Evolutionary conservation across 2,888 invertebrate species (phyloP).

Genomic region (Euplagia quadripunctaria): DNA sequence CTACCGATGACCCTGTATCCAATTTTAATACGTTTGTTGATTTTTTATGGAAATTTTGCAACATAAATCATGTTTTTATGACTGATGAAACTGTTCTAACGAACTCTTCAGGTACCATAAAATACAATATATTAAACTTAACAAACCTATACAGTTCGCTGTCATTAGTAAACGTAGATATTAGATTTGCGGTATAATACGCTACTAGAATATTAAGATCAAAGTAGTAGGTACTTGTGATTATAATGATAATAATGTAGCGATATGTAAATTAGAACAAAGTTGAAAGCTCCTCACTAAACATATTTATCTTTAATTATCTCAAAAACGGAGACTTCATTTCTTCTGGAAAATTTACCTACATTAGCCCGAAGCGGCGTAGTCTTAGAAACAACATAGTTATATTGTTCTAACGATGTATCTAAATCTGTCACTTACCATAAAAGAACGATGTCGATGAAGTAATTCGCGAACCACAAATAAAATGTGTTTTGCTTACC

Average conservation of each 20-base stretch:
- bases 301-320: slow-evolving; percentile 29
- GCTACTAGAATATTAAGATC: background rate
- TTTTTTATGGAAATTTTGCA: slow-evolving; percentile 71
- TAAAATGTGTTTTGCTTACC: slow-evolving; percentile 39
- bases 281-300: slow-evolving; percentile 8
- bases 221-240: background rate
- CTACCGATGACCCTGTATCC: slow-evolving; percentile 54
- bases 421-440: slow-evolving; percentile 36
- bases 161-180: background rate
- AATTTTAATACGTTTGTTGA: slow-evolving; percentile 67
- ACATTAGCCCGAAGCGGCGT: background rate
- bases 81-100: slow-evolving; percentile 42
- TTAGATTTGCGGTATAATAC: background rate
- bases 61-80: slow-evolving; percentile 69
- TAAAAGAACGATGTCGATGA: slow-evolving; percentile 7
- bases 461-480: slow-evolving; percentile 4
- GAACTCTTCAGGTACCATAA: slow-evolving; percentile 39
- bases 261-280: slow-evolving; percentile 18
- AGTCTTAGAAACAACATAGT: slow-evolving; percentile 4
- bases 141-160: no score
- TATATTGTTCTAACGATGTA: slow-evolving; percentile 22
- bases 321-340: slow-evolving; percentile 12
- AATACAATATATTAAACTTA: slow-evolving; percentile 21
- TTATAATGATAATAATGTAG: background rate
- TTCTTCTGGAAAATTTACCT: slow-evolving; percentile 13